Evolutionary conservation across 2,888 invertebrate species (phyloP).

Genomic region (Adela reaumurella): DNA sequence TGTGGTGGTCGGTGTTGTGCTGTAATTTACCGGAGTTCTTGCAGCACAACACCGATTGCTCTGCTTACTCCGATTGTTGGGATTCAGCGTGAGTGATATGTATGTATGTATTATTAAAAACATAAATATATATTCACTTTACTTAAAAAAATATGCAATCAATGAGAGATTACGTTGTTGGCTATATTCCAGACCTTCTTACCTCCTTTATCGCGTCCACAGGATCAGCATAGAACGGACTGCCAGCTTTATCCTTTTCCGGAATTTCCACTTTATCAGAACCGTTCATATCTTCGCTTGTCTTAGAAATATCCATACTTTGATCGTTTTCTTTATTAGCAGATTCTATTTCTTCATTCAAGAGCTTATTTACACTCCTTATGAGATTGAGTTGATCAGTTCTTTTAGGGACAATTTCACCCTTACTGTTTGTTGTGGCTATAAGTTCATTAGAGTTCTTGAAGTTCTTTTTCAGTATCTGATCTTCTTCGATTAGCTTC

Average conservation of each 20-base stretch:
- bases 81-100: no score
- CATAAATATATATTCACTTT: no score
- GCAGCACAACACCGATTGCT: no score
- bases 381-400: conserved; percentile 47
- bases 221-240: conserved; percentile 87
- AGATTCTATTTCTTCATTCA: conserved; percentile 48
- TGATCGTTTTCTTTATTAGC: conserved; percentile 40
- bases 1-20: no score
- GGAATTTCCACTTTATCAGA: conserved; percentile 30
- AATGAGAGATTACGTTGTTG: no score
- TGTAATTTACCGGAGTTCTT: no score
- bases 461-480: conserved; percentile 32
- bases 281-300: conserved; percentile 32
- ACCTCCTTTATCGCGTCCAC: conserved; percentile 75
- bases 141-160: no score
- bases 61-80: no score
- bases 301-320: conserved; percentile 49
- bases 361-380: conserved; percentile 47
- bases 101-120: no score
- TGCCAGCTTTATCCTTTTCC: conserved; percentile 66
- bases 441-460: conserved; percentile 41
- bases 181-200: no score
- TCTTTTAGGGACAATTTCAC: conserved; percentile 42
- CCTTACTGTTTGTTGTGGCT: conserved; percentile 49
- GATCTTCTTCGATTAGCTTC: conserved; percentile 34